phyloP scores from a whole-genome alignment of 2,797 vertebrate species.

The Arctocebus calabarensis region DNA sequence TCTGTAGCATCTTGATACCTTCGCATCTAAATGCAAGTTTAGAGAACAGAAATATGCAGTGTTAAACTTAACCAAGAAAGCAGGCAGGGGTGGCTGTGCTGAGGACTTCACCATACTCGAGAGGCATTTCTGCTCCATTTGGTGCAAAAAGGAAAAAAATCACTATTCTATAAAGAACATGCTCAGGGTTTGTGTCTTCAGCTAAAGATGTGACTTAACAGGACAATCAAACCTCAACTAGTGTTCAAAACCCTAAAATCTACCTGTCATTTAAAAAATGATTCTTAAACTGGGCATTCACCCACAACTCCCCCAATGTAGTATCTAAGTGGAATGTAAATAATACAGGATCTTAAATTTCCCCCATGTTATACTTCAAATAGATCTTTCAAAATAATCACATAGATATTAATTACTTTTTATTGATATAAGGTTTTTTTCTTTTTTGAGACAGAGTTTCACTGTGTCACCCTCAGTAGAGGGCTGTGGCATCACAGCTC shows the following conservation, averaged over 20 bases:
- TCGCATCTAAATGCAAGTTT: neutral
- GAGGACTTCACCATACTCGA: rapidly evolving
- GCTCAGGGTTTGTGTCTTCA: too few species aligned
- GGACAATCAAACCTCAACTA: neutral
- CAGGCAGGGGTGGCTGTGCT: rapidly evolving
- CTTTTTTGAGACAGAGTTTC: too few species aligned
- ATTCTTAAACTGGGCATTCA: neutral
- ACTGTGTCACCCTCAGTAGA: too few species aligned
- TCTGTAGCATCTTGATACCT: neutral
- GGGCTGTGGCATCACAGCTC: too few species aligned
- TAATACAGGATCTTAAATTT: neutral
- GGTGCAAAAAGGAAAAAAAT: neutral
- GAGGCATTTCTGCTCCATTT: neutral
- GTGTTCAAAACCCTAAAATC: neutral
- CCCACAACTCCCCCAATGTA: neutral
- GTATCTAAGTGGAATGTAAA: neutral
- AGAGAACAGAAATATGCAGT: neutral
- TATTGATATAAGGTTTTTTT: neutral
- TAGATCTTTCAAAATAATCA: neutral
- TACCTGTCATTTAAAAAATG: neutral
- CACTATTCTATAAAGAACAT: neutral
- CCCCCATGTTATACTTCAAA: neutral
- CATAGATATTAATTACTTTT: neutral
- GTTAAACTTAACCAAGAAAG: neutral
- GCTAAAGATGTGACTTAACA: neutral